Base-by-base conservation (phyloP, 2,888 invertebrate species). In the Tipula vernalis region DNA sequence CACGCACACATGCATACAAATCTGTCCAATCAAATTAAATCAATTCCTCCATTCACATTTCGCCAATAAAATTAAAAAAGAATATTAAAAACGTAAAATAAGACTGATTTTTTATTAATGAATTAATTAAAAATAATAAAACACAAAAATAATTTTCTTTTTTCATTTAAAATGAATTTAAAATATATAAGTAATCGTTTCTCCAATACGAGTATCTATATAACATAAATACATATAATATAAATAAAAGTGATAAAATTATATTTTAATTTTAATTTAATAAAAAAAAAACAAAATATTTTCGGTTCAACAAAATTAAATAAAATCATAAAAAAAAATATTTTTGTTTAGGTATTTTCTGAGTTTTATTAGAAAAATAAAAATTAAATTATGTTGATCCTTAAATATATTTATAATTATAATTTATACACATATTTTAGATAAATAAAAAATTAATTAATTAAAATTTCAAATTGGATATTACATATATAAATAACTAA, bases 231-330 rank as follows among this genome's bases (percentile, higher is more conserved):
- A 71, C 8, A 71, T 71, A 71, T 28, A 5, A 15, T 57, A 57
- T 71, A 71, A 71, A 71, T 71, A 71, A 71, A 71, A 71, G 71
- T 71, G 71, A 71, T 71, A 71, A 71, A 71, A 71, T 71, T 71
- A 71, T 71, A 71, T 71, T 71, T 71, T 71, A 71, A 71, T 71
- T 28, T 71, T 51, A 51, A 51, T 18, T 51, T 28, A 71, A 71
- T 28, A 51, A 71, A 71, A 71, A 28, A 71, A n/a, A n/a, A n/a
- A n/a, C n/a, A n/a, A n/a, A n/a, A n/a, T 71, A 28, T 71, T 71
- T 71, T 13, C 28, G 71, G 28, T 71, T 71, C 71, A 71, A 71
- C 71, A 71, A 71, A 71, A 71, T 71, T 28, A 71, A 28, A 71
- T 71, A 71, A 71, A 71, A 71, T 28, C 28, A 28, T 28, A 28